Evolutionary conservation across 2,113 vertebrate genomes (phyloP).

Genomic region (Ptilonorhynchus violaceus): DNA sequence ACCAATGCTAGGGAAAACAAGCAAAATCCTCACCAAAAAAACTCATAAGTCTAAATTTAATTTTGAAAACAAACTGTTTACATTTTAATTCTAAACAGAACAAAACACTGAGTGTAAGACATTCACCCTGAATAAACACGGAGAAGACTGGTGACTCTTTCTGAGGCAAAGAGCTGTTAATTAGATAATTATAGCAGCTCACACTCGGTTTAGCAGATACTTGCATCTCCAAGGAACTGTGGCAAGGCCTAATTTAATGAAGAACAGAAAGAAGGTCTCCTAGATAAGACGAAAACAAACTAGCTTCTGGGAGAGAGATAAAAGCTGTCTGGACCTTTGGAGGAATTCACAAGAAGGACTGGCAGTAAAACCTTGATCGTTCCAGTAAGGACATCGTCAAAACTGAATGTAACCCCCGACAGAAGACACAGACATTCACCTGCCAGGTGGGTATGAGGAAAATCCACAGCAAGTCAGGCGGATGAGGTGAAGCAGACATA

Average conservation of each 20-base stretch:
- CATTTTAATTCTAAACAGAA: background rate
- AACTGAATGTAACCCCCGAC: background rate
- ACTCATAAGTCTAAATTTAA: background rate
- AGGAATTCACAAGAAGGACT: background rate
- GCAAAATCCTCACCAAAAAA: background rate
- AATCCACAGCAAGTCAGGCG: background rate
- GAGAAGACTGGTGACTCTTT: background rate
- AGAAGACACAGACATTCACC: background rate
- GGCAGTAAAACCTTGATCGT: background rate
- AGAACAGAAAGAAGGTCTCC: background rate
- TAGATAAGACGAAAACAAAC: background rate
- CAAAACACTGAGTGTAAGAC: background rate
- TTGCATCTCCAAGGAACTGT: background rate
- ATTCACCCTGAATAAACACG: background rate
- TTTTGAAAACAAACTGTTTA: background rate
- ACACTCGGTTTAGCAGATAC: background rate
- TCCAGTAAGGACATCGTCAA: background rate
- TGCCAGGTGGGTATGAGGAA: background rate
- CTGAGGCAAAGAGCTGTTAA: constrained; percentile 3
- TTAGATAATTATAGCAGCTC: background rate
- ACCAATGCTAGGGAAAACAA: background rate
- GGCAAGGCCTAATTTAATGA: background rate
- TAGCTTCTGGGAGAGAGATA: background rate
- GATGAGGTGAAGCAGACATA: fast-evolving
- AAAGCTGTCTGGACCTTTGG: background rate